Evolutionary conservation across 1,140 invertebrate genomes (phyloP), one percentile per base, ranked within the genome.

Genomic region (Rhyzopertha dominica): DNA sequence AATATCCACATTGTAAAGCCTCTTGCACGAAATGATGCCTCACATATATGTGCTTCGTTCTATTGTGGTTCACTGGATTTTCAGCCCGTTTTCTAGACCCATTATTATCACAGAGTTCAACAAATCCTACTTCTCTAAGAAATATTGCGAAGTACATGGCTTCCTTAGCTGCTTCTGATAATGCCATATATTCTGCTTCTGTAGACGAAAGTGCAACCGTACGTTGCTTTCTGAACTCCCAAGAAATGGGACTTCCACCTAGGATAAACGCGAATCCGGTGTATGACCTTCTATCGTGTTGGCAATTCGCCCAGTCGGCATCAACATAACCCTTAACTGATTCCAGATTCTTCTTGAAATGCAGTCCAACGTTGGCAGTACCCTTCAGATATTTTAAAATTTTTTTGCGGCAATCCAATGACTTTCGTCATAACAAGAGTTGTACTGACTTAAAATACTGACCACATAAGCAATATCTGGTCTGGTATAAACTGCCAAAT

Each of bases 401-500:
- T 70, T 35, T 42, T 74, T 73, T 0, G 60, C 65, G 42, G 63
- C 58, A 4, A 42, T 50, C 65, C 68, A 73, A 54, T 75, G 70
- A 17, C 26, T 24, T 30, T 43, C 5, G 18, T 26, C 32, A 44
- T 59, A 65, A 47, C 49, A 58, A 30, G 59, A 61, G 46, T 68
- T 66, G 45, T 70, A 74, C 49, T 71, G 69, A 39, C 66, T 68
- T 13, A 73, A 48, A 25, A 56, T 61, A 48, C 57, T 65, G 0
- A 74, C 67, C 16, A 67, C 56, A 56, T 52, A 72, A 1, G 66
- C 43, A 14, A 75, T 69, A 51, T 74, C 73, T 35, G 72, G 73
- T 18, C 72, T 38, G 9, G 69, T 72, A 1, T 53, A 45, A 12
- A 65, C 46, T 13, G 61, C 40, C n/a, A 74, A 36, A 55, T 74